Base-by-base conservation (phyloP, 2,888 invertebrate species). In the Drosophila ustulata region DNA sequence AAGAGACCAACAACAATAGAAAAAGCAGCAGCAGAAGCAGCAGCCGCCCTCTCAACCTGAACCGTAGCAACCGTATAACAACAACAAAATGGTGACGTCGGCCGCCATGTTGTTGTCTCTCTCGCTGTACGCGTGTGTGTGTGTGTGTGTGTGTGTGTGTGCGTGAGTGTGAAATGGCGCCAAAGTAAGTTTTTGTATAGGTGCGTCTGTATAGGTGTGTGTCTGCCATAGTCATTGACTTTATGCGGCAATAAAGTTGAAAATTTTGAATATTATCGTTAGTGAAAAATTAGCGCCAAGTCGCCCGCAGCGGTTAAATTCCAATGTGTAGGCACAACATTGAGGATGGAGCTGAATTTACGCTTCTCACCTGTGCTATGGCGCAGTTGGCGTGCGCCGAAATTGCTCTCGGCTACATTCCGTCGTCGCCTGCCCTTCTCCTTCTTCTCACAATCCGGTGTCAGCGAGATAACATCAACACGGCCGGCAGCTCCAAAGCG, bases 231-330 rank as follows among this genome's bases (percentile, higher is more conserved):
- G 87, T 67, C 79, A 75, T 89, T 84, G 77, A 74, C 66, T 84
- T 89, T 84, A 89, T 89, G 82, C 75, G 72, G 77, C 89, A 70
- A 87, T 89, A 85, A 85, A 85, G 88, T 85, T 84, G 85, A 85
- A 82, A 89, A 85, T 85, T 89, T 82, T 84, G 85, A 87, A 87
- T 87, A 89, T 89, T 80, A 85, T 89, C 85, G 85, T 89, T 89
- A 85, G 88, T 84, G 88, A 79, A 89, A 85, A 85, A 85, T 89
- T 85, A 85, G 89, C 89, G 77, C 66, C 77, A 84, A 89, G 74
- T 80, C 69, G 85, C 67, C 69, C 49, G 52, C 59, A 53, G 71
- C 63, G n/a, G 2, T 37, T 30, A 28, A 11, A 32, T 18, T 18
- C 18, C 18, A 18, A 18, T 18, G 5, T 41, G 58, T 25, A 18